A percentile compares a stretch with the other conserved stretches of the same genome.
Evolutionary conservation across 2,888 invertebrate genomes (phyloP).

Genomic region (Spisula solida): DNA sequence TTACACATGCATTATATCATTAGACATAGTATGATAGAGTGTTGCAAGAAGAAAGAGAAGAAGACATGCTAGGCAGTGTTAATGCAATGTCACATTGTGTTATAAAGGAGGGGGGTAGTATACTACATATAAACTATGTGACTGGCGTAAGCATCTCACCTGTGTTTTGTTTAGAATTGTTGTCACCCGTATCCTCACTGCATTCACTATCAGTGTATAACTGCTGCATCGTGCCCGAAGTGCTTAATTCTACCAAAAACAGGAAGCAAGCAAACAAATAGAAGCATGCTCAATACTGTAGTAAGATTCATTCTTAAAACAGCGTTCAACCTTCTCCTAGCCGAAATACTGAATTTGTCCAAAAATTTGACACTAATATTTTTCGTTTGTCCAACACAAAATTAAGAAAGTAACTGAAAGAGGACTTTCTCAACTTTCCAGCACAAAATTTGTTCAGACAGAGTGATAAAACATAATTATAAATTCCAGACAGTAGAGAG

Average conservation of each 20-base stretch:
- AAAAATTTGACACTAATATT: too few species aligned
- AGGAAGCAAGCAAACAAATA: slow-evolving; percentile 63
- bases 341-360: background rate
- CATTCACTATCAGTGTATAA: slow-evolving; percentile 71
- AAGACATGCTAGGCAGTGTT: background rate
- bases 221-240: slow-evolving; percentile 66
- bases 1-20: background rate
- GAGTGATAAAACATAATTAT: too few species aligned
- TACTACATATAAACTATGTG: slow-evolving; percentile 17
- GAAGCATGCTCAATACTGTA: slow-evolving; percentile 18
- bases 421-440: too few species aligned
- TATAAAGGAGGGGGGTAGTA: background rate
- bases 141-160: slow-evolving; percentile 62
- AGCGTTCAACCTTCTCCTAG: background rate
- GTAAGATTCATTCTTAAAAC: slow-evolving; percentile 23
- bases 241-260: slow-evolving; percentile 72
- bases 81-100: background rate
- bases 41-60: background rate
- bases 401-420: too few species aligned
- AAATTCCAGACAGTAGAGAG: too few species aligned
- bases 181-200: slow-evolving; percentile 64
- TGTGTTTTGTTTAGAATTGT: slow-evolving; percentile 56
- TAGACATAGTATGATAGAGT: background rate
- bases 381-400: too few species aligned
- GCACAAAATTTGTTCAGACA: too few species aligned